Evolutionary conservation across 2,888 invertebrate species (phyloP), one percentile per base, ranked within the genome.

Genomic region (Parapristionchus giblindavisi): DNA sequence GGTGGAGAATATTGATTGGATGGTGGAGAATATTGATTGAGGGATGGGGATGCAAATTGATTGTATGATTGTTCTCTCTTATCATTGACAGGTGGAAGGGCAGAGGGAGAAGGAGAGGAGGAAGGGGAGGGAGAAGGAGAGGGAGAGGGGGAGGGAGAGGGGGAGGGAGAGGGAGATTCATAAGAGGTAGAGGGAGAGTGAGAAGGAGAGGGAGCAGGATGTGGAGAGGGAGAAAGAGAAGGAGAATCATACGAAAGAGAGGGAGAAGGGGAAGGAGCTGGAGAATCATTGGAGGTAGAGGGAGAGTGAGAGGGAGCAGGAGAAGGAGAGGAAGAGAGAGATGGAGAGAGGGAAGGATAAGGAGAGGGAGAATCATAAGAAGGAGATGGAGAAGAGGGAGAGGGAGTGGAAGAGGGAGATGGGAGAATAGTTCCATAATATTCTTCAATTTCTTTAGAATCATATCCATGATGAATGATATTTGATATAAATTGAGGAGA

Each of bases 401-500:
- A 24, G n/a, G 66, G 11, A 38, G 63, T 24, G 3, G 43, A 43
- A 29, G 29, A 6, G 54, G 24, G 24, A 27, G n/a, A n/a, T 24
- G 54, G n/a, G 54, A 14, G 6, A n/a, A n/a, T 14, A 27, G 6
- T 24, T 54, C 54, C 52, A 24, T 24, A 24, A n/a, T 70, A 70
- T 21, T 70, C 38, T 29, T 70, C 70, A 36, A 70, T 54, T 27
- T 70, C 70, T 17, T 38, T 52, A 17, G 70, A 70, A 36, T 70
- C 54, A 32, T 70, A 70, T 54, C 70, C 70, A 70, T 70, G 70
- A 8, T 70, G 36, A n/a, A 36, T 34, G 17, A 38, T 27, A 8
- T 70, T 24, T 0, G 70, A 54, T 3, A 70, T 70, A 1, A 24
- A 38, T 14, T 52, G 36, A n/a, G 38, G 5, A 21, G 29, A 29